Base-by-base conservation (phyloP, 2,113 vertebrate species). In the Carassius gibelio region DNA sequence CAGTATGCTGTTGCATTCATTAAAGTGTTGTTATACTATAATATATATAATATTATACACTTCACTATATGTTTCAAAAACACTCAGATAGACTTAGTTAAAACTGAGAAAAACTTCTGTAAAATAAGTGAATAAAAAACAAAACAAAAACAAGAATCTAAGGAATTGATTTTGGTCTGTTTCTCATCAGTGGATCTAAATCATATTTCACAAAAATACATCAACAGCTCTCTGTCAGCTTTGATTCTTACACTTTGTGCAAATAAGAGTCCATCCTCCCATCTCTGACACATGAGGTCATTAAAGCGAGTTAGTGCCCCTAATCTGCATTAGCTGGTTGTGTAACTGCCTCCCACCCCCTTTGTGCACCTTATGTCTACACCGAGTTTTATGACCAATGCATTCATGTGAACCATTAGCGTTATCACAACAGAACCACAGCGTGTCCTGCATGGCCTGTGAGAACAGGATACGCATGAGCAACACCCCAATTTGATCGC, bases 261-360 rank as follows among this genome's bases (percentile, higher is more conserved):
- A 84, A 64, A 48, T 36, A 62, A 59, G 34, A 76, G 42, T 64
- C 45, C 75, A 87, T 75, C 75, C 84, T 87, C 83, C 80, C 36
- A 42, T 8, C 23, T 84, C 66, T 80, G 64, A 42, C 30, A 68
- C 23, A 86, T 86, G 71, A n/a, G 77, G 83, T 77, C 88, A 89
- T 87, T 88, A 88, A 89, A 76, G 84, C 57, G n/a, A 82, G 76
- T 85, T 87, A 90, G 90, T 91, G 90, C 90, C 90, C 88, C 89
- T 93, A 92, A 94, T 92, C 92, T 90, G 82, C 45, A 83, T 88
- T 90, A 91, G 93, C 62, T 91, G 88, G 86, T 92, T 92, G 52
- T 87, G 84, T 91, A 93, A 92, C 84, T 66, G 82, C 87, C 87
- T 59, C 86, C 89, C 75, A 76, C 21, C 79, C 87, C 68, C 77